Evolutionary conservation across 2,888 invertebrate genomes (phyloP).

Genomic region (Liodrosophila aerea): DNA sequence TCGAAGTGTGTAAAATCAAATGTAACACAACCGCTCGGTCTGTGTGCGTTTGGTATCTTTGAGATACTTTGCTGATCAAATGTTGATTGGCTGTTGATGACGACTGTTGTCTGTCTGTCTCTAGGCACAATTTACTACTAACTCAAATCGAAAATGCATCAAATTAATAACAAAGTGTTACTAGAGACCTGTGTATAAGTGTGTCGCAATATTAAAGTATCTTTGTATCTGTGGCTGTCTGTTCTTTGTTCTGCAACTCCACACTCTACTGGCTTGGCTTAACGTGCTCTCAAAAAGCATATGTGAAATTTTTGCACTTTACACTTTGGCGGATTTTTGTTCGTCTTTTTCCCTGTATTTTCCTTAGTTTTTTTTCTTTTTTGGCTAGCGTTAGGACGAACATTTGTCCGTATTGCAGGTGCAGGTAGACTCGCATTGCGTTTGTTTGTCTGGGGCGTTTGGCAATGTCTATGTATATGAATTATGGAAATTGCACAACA

Average conservation of each 20-base stretch:
- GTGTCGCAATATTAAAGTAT: slow-evolving; percentile 23
- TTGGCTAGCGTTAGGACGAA: slow-evolving; percentile 52
- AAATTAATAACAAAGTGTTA: slow-evolving; percentile 38
- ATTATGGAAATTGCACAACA: slow-evolving; percentile 77
- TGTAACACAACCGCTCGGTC: slow-evolving; percentile 34
- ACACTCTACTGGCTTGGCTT: neutral
- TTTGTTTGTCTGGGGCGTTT: slow-evolving; percentile 48
- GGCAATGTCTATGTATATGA: slow-evolving; percentile 75
- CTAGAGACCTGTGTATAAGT: slow-evolving; percentile 34
- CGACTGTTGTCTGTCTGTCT: slow-evolving; percentile 1
- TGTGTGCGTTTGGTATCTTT: slow-evolving; percentile 35
- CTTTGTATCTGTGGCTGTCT: slow-evolving; percentile 4
- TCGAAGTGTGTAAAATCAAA: slow-evolving; percentile 78
- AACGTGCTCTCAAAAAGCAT: slow-evolving; percentile 44
- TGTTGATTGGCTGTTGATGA: slow-evolving; percentile 15
- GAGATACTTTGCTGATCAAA: slow-evolving; percentile 33
- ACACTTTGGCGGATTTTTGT: slow-evolving; percentile 51
- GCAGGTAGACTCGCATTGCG: slow-evolving; percentile 49
- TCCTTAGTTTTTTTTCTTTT: slow-evolving; percentile 23
- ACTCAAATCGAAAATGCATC: slow-evolving; percentile 45
- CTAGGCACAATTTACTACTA: slow-evolving; percentile 49
- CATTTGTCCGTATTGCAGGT: slow-evolving; percentile 79
- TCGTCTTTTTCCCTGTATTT: slow-evolving; percentile 13
- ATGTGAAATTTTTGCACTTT: slow-evolving; percentile 66
- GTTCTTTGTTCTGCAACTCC: neutral